Evolutionary conservation across 2,113 vertebrate genomes (phyloP).

Genomic region (Picathartes gymnocephalus): DNA sequence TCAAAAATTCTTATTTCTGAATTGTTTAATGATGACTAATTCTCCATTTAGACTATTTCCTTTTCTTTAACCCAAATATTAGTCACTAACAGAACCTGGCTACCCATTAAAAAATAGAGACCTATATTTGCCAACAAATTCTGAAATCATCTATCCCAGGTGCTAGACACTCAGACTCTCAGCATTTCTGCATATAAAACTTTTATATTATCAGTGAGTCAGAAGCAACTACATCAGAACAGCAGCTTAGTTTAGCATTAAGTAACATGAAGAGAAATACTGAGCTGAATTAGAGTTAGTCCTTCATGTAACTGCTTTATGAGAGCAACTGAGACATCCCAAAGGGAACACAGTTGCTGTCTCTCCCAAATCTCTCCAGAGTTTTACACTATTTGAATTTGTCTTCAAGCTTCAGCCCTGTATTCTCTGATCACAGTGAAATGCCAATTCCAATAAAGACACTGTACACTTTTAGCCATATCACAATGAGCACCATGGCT

Average conservation of each 20-base stretch:
- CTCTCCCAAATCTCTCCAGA: background rate
- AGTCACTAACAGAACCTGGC: background rate
- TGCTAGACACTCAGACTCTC: background rate
- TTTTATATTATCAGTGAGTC: background rate
- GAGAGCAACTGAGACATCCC: background rate
- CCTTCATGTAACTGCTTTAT: background rate
- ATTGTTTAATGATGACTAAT: conserved; percentile 6
- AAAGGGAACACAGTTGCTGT: background rate
- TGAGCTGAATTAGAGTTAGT: background rate
- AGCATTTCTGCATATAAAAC: background rate
- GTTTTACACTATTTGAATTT: background rate
- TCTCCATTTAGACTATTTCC: background rate
- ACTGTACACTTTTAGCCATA: background rate
- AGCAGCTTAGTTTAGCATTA: background rate
- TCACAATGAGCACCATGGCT: background rate
- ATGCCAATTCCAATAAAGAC: background rate
- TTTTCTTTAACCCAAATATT: background rate
- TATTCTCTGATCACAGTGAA: background rate
- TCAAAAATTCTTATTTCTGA: background rate
- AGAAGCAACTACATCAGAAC: background rate
- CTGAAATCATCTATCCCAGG: background rate
- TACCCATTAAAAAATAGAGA: background rate
- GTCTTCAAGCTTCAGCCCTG: background rate
- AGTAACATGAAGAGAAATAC: background rate
- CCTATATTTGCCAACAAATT: background rate